Evolutionary conservation across 2,888 invertebrate species (phyloP), one percentile per base, ranked within the genome.

Genomic region (Sesamia inferens): DNA sequence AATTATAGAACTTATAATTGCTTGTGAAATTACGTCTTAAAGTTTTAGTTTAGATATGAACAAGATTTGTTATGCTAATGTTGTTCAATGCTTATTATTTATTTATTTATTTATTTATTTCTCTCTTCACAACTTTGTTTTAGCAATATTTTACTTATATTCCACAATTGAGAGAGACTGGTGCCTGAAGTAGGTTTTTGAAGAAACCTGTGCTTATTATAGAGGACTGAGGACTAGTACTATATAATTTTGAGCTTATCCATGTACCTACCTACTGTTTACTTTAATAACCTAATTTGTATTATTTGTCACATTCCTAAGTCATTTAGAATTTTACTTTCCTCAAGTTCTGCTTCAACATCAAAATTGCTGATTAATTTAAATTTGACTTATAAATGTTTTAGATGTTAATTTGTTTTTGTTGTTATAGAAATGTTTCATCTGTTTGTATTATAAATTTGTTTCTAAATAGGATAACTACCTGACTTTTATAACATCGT

Each of bases 41-140:
- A 42, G 67, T 51, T 71, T 68, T 54, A 31, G n/a, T 80, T 71
- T 44, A 44, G 31, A 1, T 1, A n/a, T 24, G n/a, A 66, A 62
- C 1, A 48, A 55, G 61, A 73, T 77, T 79, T 75, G 62, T 78
- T 59, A 63, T 74, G 72, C 6, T 68, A 51, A 68, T 63, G 54
- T n/a, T 82, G 71, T 78, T 63, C 76, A 68, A 54, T 61, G 57
- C 63, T 65, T 48, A 68, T 81, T n/a, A n/a, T n/a, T n/a, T n/a
- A n/a, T n/a, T n/a, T n/a, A n/a, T n/a, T n/a, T n/a, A n/a, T n/a
- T n/a, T n/a, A n/a, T n/a, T n/a, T n/a, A n/a, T n/a, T n/a, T n/a
- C n/a, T n/a, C n/a, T n/a, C n/a, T n/a, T n/a, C n/a, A n/a, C n/a
- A n/a, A n/a, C n/a, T n/a, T n/a, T n/a, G n/a, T n/a, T n/a, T n/a